phyloP scores from a whole-genome alignment of 2,113 vertebrate genomes.

The Petrocephalus microphthalmus region DNA sequence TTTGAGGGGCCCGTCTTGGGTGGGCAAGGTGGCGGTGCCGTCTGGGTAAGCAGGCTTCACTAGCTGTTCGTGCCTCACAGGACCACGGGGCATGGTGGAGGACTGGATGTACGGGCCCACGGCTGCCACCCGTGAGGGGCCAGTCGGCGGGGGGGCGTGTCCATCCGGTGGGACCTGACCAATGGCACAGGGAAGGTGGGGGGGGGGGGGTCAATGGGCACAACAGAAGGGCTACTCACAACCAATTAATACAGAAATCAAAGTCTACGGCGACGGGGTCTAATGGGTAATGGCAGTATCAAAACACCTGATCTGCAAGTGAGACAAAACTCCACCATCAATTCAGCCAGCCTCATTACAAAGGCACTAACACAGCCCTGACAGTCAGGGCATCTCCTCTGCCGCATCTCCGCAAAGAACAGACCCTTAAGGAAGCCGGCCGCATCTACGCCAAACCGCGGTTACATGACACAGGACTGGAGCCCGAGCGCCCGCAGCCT shows the following conservation, averaged over 20 bases:
- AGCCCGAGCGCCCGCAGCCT: neutral
- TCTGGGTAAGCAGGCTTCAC: conserved; percentile 83
- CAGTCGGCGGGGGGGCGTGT: conserved; percentile 62
- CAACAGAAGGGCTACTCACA: neutral
- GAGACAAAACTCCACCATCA: neutral
- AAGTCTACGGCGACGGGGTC: neutral
- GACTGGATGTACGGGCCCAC: conserved; percentile 96
- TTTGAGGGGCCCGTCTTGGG: conserved; percentile 51
- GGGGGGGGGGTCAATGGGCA: neutral
- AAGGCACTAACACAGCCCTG: neutral
- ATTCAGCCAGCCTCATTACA: neutral
- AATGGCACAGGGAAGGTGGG: neutral
- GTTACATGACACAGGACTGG: neutral
- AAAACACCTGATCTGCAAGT: neutral
- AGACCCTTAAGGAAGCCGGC: neutral
- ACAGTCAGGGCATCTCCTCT: neutral
- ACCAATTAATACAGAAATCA: neutral
- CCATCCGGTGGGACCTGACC: conserved; percentile 66
- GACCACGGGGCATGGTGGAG: conserved; percentile 83
- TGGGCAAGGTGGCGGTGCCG: conserved; percentile 61
- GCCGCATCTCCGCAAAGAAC: neutral
- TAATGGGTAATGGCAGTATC: neutral
- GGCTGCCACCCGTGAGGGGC: conserved; percentile 81
- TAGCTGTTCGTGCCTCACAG: conserved; percentile 74
- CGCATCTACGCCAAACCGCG: neutral